phyloP scores from a whole-genome alignment of 2,113 vertebrate genomes.

The Ctenomys sociabilis region DNA sequence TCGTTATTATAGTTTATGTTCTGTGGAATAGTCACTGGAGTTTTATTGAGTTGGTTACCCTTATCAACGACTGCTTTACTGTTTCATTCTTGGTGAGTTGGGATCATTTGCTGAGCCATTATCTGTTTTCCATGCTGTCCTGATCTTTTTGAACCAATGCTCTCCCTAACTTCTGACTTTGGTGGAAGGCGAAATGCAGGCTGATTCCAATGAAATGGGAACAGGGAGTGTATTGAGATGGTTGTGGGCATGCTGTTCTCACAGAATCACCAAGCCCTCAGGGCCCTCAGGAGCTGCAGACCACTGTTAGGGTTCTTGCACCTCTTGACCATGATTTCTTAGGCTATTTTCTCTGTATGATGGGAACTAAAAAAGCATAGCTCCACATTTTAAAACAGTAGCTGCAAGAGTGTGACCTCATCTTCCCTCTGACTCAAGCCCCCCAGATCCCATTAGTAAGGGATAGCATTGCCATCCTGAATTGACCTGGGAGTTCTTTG shows the following conservation, averaged over 20 bases:
- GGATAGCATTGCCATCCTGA: neutral
- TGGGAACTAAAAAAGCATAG: neutral
- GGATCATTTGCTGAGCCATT: neutral
- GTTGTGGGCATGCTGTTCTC: neutral
- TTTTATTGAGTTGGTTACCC: neutral
- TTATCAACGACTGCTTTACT: neutral
- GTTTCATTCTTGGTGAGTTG: conserved; percentile 45
- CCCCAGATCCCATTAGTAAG: neutral
- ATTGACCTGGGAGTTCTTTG: neutral
- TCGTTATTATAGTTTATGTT: neutral
- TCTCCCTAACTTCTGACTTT: neutral
- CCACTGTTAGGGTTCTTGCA: neutral
- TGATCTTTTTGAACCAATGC: neutral
- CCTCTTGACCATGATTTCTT: neutral
- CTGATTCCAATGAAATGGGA: neutral
- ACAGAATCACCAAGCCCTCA: neutral
- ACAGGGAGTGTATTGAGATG: neutral
- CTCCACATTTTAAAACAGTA: neutral
- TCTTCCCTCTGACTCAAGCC: neutral
- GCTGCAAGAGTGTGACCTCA: neutral
- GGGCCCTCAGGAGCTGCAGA: neutral
- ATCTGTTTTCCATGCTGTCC: neutral
- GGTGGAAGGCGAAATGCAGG: neutral
- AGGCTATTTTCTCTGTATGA: neutral
- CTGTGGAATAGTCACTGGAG: neutral